Percentiles rank a stretch among this genome's conserved stretches.
These are phyloP conservation scores for Drosophila subquinaria DNA, from an alignment of 2,888 invertebrate species.

Conservation along the genomic window DNA sequence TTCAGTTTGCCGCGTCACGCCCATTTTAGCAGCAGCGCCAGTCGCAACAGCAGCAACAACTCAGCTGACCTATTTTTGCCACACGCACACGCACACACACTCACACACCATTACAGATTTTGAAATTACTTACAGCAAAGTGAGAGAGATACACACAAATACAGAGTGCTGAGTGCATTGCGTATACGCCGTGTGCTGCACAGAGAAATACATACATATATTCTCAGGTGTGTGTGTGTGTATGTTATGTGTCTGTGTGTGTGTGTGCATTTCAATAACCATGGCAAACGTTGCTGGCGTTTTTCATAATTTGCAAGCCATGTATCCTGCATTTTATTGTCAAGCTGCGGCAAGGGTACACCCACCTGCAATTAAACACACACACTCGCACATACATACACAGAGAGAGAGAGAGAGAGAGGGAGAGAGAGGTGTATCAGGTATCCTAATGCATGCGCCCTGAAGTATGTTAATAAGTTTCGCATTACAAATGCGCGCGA, in stretches of 20 bases:
- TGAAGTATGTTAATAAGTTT: constrained; percentile 80
- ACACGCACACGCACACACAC: constrained; percentile 28
- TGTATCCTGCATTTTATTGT: constrained; percentile 71
- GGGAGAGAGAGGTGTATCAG: constrained; percentile 5
- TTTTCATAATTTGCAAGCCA: constrained; percentile 67
- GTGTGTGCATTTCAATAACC: constrained; percentile 67
- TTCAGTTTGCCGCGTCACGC: constrained; percentile 75
- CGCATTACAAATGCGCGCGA: constrained; percentile 57
- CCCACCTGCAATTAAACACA: constrained; percentile 65
- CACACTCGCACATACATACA: too few relatives aligned
- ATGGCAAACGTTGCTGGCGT: constrained; percentile 46
- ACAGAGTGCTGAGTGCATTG: constrained; percentile 27
- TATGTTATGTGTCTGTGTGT: constrained; percentile 14
- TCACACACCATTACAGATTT: constrained; percentile 45
- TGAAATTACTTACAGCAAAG: constrained; percentile 72
- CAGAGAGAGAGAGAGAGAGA: not conserved
- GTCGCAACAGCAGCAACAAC: constrained; percentile 35
- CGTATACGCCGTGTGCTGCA: constrained; percentile 51
- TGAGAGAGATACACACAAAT: constrained; percentile 40
- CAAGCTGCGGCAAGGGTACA: constrained; percentile 68
- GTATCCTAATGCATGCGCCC: constrained; percentile 62
- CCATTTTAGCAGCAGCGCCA: constrained; percentile 67
- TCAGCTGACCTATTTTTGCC: constrained; percentile 72
- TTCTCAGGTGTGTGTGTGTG: constrained; percentile 25
- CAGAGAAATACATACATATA: not conserved